Evolutionary conservation across 2,888 invertebrate genomes (phyloP), one percentile per base, ranked within the genome.

Genomic region (Parascotia fuliginaria): DNA sequence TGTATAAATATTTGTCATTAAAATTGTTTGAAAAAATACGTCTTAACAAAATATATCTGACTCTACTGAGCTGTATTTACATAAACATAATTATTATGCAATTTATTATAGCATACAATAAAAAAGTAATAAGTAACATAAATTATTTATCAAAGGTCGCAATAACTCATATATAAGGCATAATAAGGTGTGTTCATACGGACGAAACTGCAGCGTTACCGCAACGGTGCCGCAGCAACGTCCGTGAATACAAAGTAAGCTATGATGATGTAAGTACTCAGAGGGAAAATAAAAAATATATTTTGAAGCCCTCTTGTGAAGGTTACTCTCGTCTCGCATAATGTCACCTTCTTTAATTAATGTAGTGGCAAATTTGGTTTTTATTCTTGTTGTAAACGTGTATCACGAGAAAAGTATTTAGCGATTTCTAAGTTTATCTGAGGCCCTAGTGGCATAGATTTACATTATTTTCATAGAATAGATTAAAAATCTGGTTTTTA

Each of bases 331-430:
- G 53, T 59, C 59, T 53, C 41, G 14, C 44, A 37, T 55, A 59
- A 68, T 60, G 50, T 49, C 59, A 33, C 19, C 43, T 53, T 55
- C 27, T 68, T 61, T 65, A 67, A 65, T 66, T 61, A 56, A 59
- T 62, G 41, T 61, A 43, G 55, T 56, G 46, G 48, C 54, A 52
- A 51, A 54, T 48, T 50, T 38, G 36, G 50, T 33, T 36, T 38
- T 49, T 56, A 6, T 24, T 6, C 24, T 9, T 24, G 4, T 9
- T 6, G 19, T 19, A 19, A 2, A 19, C 19, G 5, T 19, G 19
- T 5, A 2, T 19, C 5, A 3, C n/a, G n/a, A n/a, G n/a, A n/a
- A n/a, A n/a, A n/a, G n/a, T n/a, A n/a, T n/a, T n/a, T n/a, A n/a
- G n/a, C n/a, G n/a, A n/a, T n/a, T n/a, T n/a, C n/a, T n/a, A n/a